Evolutionary conservation across 2,113 vertebrate species (phyloP).

Genomic region (Columba livia): DNA sequence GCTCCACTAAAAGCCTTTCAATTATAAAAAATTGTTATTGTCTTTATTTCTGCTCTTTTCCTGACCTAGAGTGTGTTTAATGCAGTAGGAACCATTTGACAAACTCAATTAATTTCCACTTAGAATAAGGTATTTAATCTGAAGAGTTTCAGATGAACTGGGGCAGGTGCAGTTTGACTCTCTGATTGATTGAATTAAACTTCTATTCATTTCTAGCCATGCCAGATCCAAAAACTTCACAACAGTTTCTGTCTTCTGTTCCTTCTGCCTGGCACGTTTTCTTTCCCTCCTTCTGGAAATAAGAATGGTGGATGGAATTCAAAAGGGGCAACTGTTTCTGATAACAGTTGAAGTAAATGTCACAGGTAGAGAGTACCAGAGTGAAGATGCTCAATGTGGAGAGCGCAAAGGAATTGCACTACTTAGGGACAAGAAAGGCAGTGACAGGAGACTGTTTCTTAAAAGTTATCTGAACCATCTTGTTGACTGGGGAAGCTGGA

Average conservation of each 20-base stretch:
- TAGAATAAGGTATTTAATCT: slow-evolving; percentile 57
- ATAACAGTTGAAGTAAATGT: not conserved
- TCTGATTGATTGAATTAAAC: slow-evolving; percentile 35
- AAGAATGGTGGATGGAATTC: not conserved
- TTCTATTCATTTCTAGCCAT: slow-evolving; percentile 39
- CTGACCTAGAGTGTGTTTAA: slow-evolving; percentile 26
- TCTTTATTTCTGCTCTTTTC: slow-evolving; percentile 37
- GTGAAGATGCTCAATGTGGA: not conserved
- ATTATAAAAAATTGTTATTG: slow-evolving; percentile 2
- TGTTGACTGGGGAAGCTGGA: not conserved
- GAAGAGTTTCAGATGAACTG: slow-evolving; percentile 36
- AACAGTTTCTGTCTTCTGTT: not conserved
- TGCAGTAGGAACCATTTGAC: not conserved
- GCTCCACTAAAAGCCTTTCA: slow-evolving; percentile 16
- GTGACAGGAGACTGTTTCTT: not conserved
- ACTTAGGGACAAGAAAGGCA: not conserved
- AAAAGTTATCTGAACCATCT: not conserved
- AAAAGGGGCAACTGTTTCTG: not conserved
- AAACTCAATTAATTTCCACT: slow-evolving; percentile 67
- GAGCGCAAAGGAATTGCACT: not conserved
- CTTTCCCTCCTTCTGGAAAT: not conserved
- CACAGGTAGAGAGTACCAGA: not conserved
- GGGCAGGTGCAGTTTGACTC: slow-evolving; percentile 41
- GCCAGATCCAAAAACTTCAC: not conserved
- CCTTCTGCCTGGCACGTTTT: not conserved